These are phyloP conservation scores for Papilio dardanus DNA, from an alignment of 1,140 invertebrate species.

Conservation along the genomic window DNA sequence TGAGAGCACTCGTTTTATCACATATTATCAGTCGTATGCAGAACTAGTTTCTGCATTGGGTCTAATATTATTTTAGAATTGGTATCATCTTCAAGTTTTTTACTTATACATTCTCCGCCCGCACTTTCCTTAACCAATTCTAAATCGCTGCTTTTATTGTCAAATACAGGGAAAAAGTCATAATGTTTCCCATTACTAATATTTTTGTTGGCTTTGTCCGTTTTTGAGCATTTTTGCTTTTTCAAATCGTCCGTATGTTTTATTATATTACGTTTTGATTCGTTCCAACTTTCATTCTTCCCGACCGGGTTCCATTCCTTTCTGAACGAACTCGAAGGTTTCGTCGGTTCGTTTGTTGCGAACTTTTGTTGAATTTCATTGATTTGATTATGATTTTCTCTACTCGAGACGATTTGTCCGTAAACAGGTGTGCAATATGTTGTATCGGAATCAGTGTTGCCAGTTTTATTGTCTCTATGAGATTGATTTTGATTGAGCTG, in stretches of 20 bases:
- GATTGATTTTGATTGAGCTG: slow-evolving; percentile 66
- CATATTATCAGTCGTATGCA: slow-evolving; percentile 81
- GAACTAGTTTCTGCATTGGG: slow-evolving; percentile 79
- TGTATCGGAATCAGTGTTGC: slow-evolving; percentile 61
- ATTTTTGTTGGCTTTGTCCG: slow-evolving; percentile 58
- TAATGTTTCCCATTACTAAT: slow-evolving; percentile 74
- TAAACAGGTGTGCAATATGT: slow-evolving; percentile 77
- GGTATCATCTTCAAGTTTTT: slow-evolving; percentile 61
- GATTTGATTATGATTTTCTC: slow-evolving; percentile 78
- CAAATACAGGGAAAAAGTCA: slow-evolving; percentile 76
- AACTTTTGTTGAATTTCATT: slow-evolving; percentile 78
- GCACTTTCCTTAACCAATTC: slow-evolving; percentile 44
- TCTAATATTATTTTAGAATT: slow-evolving; percentile 79
- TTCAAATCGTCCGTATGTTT: slow-evolving; percentile 60
- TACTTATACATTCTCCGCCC: slow-evolving; percentile 47
- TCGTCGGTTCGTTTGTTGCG: slow-evolving; percentile 60
- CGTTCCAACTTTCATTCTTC: slow-evolving; percentile 70
- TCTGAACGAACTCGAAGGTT: slow-evolving; percentile 72
- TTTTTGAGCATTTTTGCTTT: slow-evolving; percentile 60
- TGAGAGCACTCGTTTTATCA: slow-evolving; percentile 80
- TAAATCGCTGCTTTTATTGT: slow-evolving; percentile 62
- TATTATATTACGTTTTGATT: slow-evolving; percentile 69
- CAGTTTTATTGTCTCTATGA: slow-evolving; percentile 61
- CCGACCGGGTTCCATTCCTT: slow-evolving; percentile 71
- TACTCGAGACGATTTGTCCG: slow-evolving; percentile 73